These are phyloP conservation scores for Nothoprocta perdicaria DNA, from an alignment of 2,113 vertebrate species.

Conservation along the genomic window DNA sequence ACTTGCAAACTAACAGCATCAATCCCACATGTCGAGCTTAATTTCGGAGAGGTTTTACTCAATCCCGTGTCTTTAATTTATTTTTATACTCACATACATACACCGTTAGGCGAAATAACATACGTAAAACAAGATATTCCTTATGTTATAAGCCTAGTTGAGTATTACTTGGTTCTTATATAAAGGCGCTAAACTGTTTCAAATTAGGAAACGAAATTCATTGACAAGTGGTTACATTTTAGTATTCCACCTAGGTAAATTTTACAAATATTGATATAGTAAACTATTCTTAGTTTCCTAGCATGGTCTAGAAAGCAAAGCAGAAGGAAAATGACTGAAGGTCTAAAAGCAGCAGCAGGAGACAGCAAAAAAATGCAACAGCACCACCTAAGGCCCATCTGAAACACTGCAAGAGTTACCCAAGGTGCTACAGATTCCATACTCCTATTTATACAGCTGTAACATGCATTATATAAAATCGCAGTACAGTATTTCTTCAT, in stretches of 20 bases:
- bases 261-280: conserved; percentile 26
- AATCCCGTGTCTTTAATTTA: conserved; percentile 62
- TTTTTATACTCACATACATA: conserved; percentile 49
- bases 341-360: background rate
- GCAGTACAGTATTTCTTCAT: conserved; percentile 21
- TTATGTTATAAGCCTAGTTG: background rate
- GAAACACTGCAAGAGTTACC: conserved; percentile 12
- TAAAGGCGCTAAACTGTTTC: conserved; percentile 35
- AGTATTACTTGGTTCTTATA: background rate
- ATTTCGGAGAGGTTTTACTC: conserved; percentile 54
- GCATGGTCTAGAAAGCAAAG: conserved; percentile 21
- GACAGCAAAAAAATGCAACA: conserved; percentile 66
- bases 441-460: conserved; percentile 53
- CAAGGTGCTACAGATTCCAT: background rate
- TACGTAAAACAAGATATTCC: background rate
- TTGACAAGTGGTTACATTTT: conserved; percentile 13
- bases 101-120: conserved; percentile 42
- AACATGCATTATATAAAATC: conserved; percentile 32
- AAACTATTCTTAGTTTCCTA: conserved; percentile 38
- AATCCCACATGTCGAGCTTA: conserved; percentile 76
- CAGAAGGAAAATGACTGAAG: conserved; percentile 12
- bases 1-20: conserved; percentile 73
- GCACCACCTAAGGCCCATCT: conserved; percentile 72
- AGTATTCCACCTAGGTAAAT: conserved; percentile 39
- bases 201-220: conserved; percentile 46